Evolutionary conservation across 2,888 invertebrate genomes (phyloP), one percentile per base, ranked within the genome.

Genomic region (Spodoptera exigua): DNA sequence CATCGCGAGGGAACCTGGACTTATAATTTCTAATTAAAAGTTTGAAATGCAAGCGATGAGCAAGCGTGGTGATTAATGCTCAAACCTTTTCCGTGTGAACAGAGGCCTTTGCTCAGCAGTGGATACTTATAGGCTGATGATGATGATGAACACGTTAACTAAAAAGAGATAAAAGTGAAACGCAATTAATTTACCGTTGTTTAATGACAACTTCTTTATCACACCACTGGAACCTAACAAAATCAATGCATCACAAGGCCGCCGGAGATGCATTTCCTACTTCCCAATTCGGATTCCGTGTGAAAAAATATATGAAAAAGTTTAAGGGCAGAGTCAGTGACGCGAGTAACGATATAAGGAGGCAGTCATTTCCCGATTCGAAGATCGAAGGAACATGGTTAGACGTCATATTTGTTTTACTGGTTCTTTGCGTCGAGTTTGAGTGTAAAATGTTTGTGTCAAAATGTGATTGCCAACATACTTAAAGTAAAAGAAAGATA

Each of bases 241-340:
- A 76, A 78, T 81, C 77, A 80, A 79, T 80, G 74, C 73, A 74
- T 61, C 34, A 36, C 75, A 80, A 82, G 82, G 82, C 62, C 70
- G 82, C 62, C 70, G 63, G 35, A 70, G 62, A 65, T 82, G 85
- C 85, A 85, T 81, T 85, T 85, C 85, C 85, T 76, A 48, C 74
- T 81, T 79, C 78, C 76, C 70, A 73, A 74, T 70, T 58, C 67
- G 60, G 65, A 56, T 86, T 88, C 86, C 88, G 81, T 71, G 70
- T 86, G 86, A 89, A 89, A 86, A 81, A 76, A 12, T 34, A 49
- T 74, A 9, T 54, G 63, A 61, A 66, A 78, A 67, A 70, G 74
- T 68, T 62, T 59, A 86, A 89, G 85, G 87, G 85, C 86, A 81
- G 75, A 84, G 74, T 73, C 80, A 81, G 51, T 70, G 79, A 76